A percentile compares a stretch with the other conserved stretches of the same genome.
Evolutionary conservation across 1,140 invertebrate genomes (phyloP).

Genomic region (Scylla paramamosain): DNA sequence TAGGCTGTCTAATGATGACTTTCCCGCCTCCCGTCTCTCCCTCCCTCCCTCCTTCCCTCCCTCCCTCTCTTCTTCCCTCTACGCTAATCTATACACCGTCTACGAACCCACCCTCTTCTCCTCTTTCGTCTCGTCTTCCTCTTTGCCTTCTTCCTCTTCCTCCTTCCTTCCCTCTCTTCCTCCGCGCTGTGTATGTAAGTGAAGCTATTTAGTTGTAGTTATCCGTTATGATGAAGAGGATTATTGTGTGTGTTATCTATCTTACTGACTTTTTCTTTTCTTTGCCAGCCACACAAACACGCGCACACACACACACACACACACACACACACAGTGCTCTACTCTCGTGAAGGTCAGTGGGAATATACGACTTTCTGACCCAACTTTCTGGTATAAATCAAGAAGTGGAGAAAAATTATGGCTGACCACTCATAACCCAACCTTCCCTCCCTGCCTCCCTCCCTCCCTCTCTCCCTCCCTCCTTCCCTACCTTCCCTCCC

Average conservation of each 20-base stretch:
- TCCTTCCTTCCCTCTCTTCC: neutral
- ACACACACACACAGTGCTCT: neutral
- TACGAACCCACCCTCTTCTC: no score
- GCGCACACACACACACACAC: conserved; percentile 18
- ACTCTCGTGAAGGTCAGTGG: neutral
- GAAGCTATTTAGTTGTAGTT: neutral
- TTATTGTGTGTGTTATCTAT: neutral
- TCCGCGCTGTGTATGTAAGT: neutral
- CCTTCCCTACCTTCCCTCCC: neutral
- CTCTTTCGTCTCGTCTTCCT: neutral
- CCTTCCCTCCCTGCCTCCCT: neutral
- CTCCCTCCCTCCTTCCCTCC: neutral
- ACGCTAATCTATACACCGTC: no score
- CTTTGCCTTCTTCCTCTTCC: neutral
- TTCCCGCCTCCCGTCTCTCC: neutral
- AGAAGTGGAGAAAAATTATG: conserved; percentile 16
- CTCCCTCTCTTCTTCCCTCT: neutral
- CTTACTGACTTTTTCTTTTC: neutral
- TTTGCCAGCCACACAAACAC: neutral
- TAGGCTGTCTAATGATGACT: neutral
- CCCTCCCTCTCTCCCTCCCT: neutral
- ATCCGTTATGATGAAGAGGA: neutral
- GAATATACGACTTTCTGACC: neutral
- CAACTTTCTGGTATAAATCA: neutral
- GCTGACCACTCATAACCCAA: neutral